Conservation (phyloP, 1,140 invertebrate genomes). For the Mya arenaria region DNA sequence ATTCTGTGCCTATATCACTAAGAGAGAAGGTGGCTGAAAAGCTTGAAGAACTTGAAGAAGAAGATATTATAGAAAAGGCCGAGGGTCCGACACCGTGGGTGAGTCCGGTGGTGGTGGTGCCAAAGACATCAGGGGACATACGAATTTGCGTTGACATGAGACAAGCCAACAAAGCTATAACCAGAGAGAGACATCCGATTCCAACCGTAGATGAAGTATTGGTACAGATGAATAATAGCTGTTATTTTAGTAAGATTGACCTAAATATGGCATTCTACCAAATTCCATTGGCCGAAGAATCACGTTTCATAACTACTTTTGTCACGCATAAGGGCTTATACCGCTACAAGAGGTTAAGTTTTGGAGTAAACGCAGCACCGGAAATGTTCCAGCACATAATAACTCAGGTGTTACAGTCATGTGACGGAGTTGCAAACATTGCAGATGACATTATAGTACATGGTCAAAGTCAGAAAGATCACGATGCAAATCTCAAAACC, state of each 20-base stretch:
- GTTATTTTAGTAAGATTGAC: constrained; percentile 65
- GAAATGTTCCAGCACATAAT: constrained; percentile 66
- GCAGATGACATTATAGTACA: constrained; percentile 69
- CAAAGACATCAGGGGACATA: constrained; percentile 59
- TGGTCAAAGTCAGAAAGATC: constrained; percentile 54
- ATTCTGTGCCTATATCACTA: constrained; percentile 58
- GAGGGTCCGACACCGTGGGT: constrained; percentile 69
- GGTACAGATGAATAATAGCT: constrained; percentile 57
- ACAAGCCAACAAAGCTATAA: constrained; percentile 62
- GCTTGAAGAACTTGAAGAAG: constrained; percentile 40
- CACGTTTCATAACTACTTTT: no score
- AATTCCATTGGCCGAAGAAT: no score
- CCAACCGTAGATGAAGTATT: constrained; percentile 69
- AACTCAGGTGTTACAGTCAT: constrained; percentile 54
- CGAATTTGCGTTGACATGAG: constrained; percentile 68
- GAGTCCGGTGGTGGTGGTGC: constrained; percentile 61
- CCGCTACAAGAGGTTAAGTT: no score
- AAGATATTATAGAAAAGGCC: constrained; percentile 65
- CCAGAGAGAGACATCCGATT: constrained; percentile 58
- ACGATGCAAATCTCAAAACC: constrained; percentile 47
- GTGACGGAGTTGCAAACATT: constrained; percentile 61
- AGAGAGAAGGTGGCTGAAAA: constrained; percentile 56
- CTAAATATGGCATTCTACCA: no score
- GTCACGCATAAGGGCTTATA: no score
- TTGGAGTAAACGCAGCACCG: constrained; percentile 43